A percentile compares a stretch with the other conserved stretches of the same genome.
Conservation (phyloP, 2,888 invertebrate genomes). For the Orthonychiurus folsomi region DNA sequence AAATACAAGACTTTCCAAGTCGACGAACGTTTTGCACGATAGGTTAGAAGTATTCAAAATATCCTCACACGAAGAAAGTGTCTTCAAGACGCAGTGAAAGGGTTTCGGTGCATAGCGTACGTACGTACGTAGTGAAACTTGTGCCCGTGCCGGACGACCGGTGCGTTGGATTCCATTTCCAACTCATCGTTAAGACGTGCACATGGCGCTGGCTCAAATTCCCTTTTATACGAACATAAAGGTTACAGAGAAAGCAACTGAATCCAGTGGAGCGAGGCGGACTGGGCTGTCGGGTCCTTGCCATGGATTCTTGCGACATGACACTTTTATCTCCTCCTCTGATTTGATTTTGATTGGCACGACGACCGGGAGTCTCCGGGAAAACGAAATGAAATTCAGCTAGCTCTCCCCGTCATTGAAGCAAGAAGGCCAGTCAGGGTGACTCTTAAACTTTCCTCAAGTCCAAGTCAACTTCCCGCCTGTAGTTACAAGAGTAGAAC, state of each 20-base stretch:
- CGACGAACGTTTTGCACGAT: neutral
- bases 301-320: conserved; percentile 7
- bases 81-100: too few relatives aligned
- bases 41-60: neutral
- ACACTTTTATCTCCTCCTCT: conserved; percentile 7
- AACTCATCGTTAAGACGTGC: neutral
- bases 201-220: neutral
- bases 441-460: too few relatives aligned
- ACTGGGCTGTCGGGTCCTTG: neutral
- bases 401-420: too few relatives aligned
- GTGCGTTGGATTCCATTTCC: neutral
- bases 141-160: neutral
- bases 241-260: conserved; percentile 1
- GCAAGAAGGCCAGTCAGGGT: too few relatives aligned
- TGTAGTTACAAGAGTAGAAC: neutral
- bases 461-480: too few relatives aligned
- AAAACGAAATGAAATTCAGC: neutral
- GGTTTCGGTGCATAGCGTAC: too few relatives aligned
- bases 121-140: neutral
- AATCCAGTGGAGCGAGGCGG: neutral
- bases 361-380: neutral
- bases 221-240: neutral
- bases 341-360: conserved; percentile 8
- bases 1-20: neutral
- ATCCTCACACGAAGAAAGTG: too few relatives aligned